phyloP scores from a whole-genome alignment of 2,888 invertebrate species.

The Stenotaenia linearis region DNA sequence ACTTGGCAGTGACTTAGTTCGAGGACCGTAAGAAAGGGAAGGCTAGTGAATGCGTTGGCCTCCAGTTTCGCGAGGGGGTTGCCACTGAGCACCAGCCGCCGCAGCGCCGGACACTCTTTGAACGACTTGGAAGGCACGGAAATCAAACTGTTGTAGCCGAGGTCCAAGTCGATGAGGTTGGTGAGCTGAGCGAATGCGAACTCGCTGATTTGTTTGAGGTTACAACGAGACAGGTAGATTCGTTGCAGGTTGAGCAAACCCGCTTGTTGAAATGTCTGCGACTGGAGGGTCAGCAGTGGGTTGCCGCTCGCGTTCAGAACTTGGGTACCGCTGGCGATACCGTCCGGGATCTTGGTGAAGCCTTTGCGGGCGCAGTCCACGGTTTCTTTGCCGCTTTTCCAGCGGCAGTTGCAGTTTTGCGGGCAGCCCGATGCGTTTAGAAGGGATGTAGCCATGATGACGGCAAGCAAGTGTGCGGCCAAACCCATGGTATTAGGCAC shows the following conservation, averaged over 20 bases:
- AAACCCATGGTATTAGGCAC: neutral
- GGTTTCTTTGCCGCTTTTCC: conserved; percentile 87
- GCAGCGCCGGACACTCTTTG: conserved; percentile 68
- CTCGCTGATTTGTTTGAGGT: conserved; percentile 57
- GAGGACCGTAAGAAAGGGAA: conserved; percentile 56
- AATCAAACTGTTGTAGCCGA: conserved; percentile 72
- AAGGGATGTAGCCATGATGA: neutral
- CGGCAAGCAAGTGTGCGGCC: neutral
- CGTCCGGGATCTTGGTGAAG: conserved; percentile 54
- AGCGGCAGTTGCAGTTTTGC: conserved; percentile 74
- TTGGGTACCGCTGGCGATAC: conserved; percentile 81
- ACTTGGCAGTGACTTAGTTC: conserved; percentile 77
- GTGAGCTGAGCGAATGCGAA: conserved; percentile 57
- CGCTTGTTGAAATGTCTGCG: conserved; percentile 72
- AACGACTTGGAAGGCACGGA: conserved; percentile 73
- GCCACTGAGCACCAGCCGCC: conserved; percentile 71
- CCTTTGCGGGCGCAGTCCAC: conserved; percentile 78
- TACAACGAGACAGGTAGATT: conserved; percentile 74
- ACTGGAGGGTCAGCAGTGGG: conserved; percentile 72
- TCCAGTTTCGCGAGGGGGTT: conserved; percentile 63
- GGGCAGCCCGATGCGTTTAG: conserved; percentile 57
- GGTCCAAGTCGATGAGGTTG: conserved; percentile 80
- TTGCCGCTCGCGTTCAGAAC: conserved; percentile 84
- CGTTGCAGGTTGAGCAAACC: conserved; percentile 80
- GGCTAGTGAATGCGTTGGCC: conserved; percentile 65